Evolutionary conservation across 2,888 invertebrate genomes (phyloP).

Genomic region (Monopis laevigella): DNA sequence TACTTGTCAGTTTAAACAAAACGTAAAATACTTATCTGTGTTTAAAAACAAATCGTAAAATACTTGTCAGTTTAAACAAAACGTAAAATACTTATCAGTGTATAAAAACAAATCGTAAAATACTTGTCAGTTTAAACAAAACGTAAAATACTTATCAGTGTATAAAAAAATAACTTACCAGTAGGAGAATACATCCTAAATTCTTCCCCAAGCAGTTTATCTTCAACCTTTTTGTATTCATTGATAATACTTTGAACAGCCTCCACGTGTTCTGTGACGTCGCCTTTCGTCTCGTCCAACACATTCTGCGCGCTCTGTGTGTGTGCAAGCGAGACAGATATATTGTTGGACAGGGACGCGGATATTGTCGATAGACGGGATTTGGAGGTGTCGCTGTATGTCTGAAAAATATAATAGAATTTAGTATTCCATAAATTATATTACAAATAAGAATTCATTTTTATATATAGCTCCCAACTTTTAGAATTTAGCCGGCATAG

Average conservation of each 20-base stretch:
- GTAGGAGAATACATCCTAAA: slow-evolving; percentile 46
- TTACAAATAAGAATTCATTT: no score
- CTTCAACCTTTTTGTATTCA: slow-evolving; percentile 29
- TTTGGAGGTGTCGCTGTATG: slow-evolving; percentile 5
- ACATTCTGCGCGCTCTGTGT: not conserved
- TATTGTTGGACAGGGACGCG: not conserved
- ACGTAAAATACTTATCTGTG: no score
- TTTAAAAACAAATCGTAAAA: no score
- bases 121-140: no score
- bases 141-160: not conserved
- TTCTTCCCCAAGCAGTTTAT: slow-evolving; percentile 32
- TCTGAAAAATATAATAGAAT: slow-evolving; percentile 3
- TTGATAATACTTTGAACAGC: slow-evolving; percentile 17
- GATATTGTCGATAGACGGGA: slow-evolving; percentile 12
- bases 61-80: no score
- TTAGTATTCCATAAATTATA: no score
- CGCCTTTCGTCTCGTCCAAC: not conserved
- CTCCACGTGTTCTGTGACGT: not conserved
- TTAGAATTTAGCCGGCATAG: no score
- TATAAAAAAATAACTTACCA: slow-evolving; percentile 30
- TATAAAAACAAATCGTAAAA: no score
- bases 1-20: no score
- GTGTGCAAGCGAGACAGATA: not conserved
- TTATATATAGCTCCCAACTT: no score
- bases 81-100: no score